Evolutionary conservation across 2,113 vertebrate genomes (phyloP).

Genomic region (Columba livia): DNA sequence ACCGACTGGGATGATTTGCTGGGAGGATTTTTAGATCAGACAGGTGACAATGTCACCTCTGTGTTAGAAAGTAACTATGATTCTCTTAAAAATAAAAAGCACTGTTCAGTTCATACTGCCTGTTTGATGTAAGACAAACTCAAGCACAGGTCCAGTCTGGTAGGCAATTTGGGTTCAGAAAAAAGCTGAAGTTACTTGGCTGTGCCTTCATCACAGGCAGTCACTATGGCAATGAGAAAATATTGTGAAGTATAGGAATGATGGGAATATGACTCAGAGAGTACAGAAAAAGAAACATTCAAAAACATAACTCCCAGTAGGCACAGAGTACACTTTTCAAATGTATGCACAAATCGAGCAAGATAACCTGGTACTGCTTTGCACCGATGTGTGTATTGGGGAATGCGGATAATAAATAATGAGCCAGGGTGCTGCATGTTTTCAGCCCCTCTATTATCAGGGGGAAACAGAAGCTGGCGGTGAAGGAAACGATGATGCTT

Average conservation of each 20-base stretch:
- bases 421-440: neutral
- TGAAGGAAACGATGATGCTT: neutral
- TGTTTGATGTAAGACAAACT: neutral
- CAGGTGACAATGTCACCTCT: neutral
- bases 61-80: neutral
- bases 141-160: neutral
- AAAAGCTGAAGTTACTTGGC: conserved; percentile 45
- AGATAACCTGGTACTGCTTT: neutral
- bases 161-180: neutral
- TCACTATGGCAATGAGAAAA: conserved; percentile 79
- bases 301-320: conserved; percentile 57
- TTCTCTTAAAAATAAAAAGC: neutral
- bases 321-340: conserved; percentile 6
- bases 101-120: neutral
- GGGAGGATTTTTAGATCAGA: neutral
- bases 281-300: conserved; percentile 52
- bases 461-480: neutral
- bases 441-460: neutral
- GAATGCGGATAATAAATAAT: neutral
- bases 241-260: conserved; percentile 77
- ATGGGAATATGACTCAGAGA: conserved; percentile 77
- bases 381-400: neutral
- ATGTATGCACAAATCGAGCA: conserved; percentile 5
- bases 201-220: conserved; percentile 46
- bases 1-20: neutral